Evolutionary conservation across 1,140 invertebrate genomes (phyloP), one percentile per base, ranked within the genome.

Genomic region (Asbolus verrucosus): DNA sequence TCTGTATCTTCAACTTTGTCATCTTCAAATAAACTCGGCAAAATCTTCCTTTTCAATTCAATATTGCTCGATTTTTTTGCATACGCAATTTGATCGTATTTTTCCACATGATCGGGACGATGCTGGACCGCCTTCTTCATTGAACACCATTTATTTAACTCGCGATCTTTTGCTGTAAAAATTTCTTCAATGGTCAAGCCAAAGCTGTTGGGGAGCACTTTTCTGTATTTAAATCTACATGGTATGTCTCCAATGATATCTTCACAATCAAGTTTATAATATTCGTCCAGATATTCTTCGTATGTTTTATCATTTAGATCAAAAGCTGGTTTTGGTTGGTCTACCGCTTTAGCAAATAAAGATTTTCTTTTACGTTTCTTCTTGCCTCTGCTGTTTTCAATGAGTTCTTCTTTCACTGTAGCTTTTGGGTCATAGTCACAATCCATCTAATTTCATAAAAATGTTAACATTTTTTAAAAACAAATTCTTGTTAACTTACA

Each of bases 81-180:
- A 80, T 91, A 98, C 0, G 87, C 86, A 68, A 89, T 88, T 19
- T 91, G 84, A 72, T 98, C 96, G 65, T 90, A 90, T 70, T 86
- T 85, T 83, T 99, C 96, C 21, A 91, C 87, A 61, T 92, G 84
- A 6, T 92, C 89, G 0, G 90, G 86, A 39, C 92, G 86, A 73
- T 92, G 88, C 78, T 93, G 90, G n/a, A 91, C 85, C 6, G 94
- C 90, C 83, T 94, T 97, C 81, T 96, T 97, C 1, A 99, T 81
- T 0, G 96, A 94, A 77, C 91, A 94, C 97, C 97, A 99, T 72
- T 89, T 88, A 78, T 99, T 98, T 2, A 99, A 83, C 83, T 98
- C 96, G 76, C 89, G 91, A 78, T 98, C 96, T 79, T 95, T 91
- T 30, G 95, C 94, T 76, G 88, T 82, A 67, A 99, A 84, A 79